A percentile compares a stretch with the other conserved stretches of the same genome.
phyloP scores from a whole-genome alignment of 2,113 vertebrate species.

The Myxocyprinus asiaticus region DNA sequence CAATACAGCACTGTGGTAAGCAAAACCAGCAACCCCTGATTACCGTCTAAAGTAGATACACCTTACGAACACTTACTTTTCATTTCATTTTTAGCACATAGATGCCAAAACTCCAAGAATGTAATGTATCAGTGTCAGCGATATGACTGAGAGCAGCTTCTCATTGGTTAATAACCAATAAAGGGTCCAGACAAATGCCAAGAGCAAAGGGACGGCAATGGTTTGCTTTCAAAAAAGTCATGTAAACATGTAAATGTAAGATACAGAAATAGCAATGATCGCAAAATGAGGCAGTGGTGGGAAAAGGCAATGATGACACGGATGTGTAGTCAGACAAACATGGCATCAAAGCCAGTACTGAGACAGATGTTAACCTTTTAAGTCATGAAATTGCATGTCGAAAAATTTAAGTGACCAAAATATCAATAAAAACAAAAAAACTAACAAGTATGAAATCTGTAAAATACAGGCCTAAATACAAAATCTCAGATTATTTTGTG shows the following conservation, averaged over 20 bases:
- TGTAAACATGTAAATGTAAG: not conserved
- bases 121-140: not conserved
- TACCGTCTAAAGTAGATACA: not conserved
- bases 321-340: not conserved
- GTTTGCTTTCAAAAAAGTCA: not conserved
- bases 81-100: slow-evolving; percentile 3
- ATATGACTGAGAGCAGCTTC: not conserved
- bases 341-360: not conserved
- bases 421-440: not conserved
- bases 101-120: not conserved
- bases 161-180: not conserved
- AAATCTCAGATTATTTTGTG: not conserved
- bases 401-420: not conserved
- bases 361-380: not conserved
- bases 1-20: not conserved
- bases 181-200: not conserved
- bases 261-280: not conserved
- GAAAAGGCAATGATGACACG: not conserved
- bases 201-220: not conserved
- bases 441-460: not conserved
- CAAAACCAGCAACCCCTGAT: slow-evolving; percentile 14
- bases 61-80: not conserved
- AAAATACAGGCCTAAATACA: not conserved
- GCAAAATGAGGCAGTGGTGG: slow-evolving; percentile 14
- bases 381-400: not conserved